Evolutionary conservation across 2,888 invertebrate species (phyloP).

Genomic region (Drosophila recens): DNA sequence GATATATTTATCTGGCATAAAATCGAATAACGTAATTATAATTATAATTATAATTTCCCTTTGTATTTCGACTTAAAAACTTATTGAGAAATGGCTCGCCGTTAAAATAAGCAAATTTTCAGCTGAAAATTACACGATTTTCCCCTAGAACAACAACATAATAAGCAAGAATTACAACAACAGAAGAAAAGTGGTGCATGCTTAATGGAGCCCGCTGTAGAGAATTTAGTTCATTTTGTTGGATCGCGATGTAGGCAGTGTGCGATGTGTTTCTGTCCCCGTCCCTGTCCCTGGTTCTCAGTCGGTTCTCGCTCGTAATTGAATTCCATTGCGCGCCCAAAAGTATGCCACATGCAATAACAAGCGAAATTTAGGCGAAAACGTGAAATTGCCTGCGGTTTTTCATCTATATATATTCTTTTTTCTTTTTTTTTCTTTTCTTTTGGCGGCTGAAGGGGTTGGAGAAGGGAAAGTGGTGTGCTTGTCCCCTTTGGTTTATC

Average conservation of each 20-base stretch:
- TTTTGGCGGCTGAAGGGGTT: neutral
- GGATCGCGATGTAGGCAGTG: constrained; percentile 4
- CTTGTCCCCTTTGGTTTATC: constrained; percentile 33
- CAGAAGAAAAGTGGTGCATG: neutral
- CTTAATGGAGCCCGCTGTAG: constrained; percentile 18
- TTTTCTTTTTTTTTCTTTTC: constrained; percentile 1
- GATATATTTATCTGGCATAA: too few species aligned
- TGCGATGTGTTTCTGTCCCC: neutral
- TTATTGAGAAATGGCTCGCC: neutral
- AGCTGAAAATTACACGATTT: constrained; percentile 1
- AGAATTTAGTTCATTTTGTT: constrained; percentile 16
- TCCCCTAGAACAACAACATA: neutral
- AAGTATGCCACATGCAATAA: constrained; percentile 64
- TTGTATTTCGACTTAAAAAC: neutral
- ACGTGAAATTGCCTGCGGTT: constrained; percentile 71
- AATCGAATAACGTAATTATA: too few species aligned
- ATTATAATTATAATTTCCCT: neutral
- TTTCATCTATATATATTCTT: constrained; percentile 14
- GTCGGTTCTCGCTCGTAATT: constrained; percentile 40
- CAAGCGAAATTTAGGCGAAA: constrained; percentile 52
- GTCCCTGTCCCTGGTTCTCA: neutral
- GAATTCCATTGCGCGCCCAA: constrained; percentile 50
- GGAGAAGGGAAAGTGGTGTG: neutral
- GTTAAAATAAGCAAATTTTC: neutral
- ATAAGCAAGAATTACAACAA: neutral